These are phyloP conservation scores for Epinotia ramella DNA, from an alignment of 2,888 invertebrate species.

Conservation along the genomic window DNA sequence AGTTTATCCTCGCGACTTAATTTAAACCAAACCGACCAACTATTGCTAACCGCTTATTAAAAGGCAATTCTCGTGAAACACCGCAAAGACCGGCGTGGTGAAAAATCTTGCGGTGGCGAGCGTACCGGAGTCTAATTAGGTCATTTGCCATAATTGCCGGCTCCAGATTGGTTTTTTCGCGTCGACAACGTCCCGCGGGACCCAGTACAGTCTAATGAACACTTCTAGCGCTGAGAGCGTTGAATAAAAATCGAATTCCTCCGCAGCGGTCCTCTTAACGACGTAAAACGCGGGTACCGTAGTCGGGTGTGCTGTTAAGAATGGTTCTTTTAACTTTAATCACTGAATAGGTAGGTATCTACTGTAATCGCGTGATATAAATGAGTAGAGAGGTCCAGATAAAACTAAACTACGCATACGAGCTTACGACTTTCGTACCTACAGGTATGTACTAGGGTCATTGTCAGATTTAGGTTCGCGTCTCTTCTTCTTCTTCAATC, in stretches of 20 bases:
- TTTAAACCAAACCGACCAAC: constrained; percentile 49
- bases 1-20: constrained; percentile 43
- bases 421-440: neutral
- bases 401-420: neutral
- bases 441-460: too few species aligned
- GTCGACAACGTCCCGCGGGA: constrained; percentile 76
- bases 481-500: too few species aligned
- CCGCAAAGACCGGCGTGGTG: constrained; percentile 66
- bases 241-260: constrained; percentile 54
- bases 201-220: constrained; percentile 75
- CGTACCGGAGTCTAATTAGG: constrained; percentile 71
- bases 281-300: constrained; percentile 23
- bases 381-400: neutral
- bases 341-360: neutral
- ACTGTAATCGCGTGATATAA: neutral
- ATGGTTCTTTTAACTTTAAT: constrained; percentile 24
- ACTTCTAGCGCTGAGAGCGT: constrained; percentile 60
- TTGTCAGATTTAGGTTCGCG: too few species aligned
- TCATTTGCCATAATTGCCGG: constrained; percentile 81
- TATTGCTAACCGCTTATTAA: constrained; percentile 61
- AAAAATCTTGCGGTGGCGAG: constrained; percentile 65
- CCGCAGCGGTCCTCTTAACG: constrained; percentile 42
- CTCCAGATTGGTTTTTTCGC: constrained; percentile 82
- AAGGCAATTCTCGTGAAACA: constrained; percentile 63
- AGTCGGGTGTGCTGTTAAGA: constrained; percentile 34